Conservation (phyloP, 2,888 invertebrate species). For the Allygus modestus region DNA sequence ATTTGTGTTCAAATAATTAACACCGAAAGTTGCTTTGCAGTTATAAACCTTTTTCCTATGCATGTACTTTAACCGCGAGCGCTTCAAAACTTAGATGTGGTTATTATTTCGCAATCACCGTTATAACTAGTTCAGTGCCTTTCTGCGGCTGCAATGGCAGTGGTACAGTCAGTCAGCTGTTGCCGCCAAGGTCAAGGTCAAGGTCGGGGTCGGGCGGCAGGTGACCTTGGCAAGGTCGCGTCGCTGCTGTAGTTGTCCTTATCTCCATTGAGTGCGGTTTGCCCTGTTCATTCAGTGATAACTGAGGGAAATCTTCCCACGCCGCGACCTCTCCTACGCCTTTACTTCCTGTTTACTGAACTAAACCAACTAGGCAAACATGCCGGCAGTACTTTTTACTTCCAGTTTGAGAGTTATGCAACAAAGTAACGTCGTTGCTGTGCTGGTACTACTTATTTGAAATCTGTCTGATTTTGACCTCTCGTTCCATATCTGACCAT, state of each 20-base stretch:
- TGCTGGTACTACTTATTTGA: too few species aligned
- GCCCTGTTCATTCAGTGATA: not conserved
- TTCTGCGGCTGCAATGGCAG: not conserved
- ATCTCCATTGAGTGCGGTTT: not conserved
- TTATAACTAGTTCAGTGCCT: too few species aligned
- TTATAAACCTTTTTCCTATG: too few species aligned
- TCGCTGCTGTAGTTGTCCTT: not conserved
- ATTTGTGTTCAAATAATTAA: too few species aligned
- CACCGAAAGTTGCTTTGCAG: too few species aligned
- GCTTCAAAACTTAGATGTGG: too few species aligned
- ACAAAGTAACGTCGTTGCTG: too few species aligned
- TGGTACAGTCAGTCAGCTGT: not conserved
- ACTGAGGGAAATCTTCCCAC: not conserved
- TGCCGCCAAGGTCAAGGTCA: not conserved
- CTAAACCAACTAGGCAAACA: too few species aligned
- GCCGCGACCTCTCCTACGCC: not conserved
- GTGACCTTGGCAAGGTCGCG: slow-evolving; percentile 37
- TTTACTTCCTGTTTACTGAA: not conserved
- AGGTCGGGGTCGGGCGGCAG: not conserved
- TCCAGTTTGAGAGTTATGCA: not conserved
- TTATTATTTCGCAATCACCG: too few species aligned
- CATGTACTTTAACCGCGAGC: too few species aligned
- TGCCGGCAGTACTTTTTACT: not conserved
- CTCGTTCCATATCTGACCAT: too few species aligned
- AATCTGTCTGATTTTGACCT: too few species aligned